Conservation (phyloP, 37 sponge, comb jelly and placozoan species). For the Cliona cf. orientalis region DNA sequence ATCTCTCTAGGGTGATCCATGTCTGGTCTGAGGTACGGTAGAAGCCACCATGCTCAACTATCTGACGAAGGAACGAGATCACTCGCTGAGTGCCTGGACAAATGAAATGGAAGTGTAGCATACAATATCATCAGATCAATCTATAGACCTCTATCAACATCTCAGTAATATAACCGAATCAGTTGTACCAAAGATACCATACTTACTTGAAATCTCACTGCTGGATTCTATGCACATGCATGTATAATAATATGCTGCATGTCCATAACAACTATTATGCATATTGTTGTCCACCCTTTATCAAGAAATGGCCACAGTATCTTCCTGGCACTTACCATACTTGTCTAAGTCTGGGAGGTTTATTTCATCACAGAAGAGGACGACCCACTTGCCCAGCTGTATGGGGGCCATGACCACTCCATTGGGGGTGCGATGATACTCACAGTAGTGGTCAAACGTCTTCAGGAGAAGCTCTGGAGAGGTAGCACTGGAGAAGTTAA, state of each 20-base stretch:
- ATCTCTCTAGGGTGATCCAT: constrained; percentile 89
- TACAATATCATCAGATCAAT: neutral
- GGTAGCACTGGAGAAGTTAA: constrained; percentile 98
- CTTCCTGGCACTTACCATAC: constrained; percentile 83
- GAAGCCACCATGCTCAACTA: constrained; percentile 97
- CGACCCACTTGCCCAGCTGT: constrained; percentile 98
- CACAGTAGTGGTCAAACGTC: constrained; percentile 99
- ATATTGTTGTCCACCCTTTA: too few species aligned
- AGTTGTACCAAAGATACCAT: too few species aligned
- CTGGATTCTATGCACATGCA: too few species aligned
- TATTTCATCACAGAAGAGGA: constrained; percentile 99
- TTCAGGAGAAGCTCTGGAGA: constrained; percentile 96
- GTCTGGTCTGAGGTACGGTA: constrained; percentile 92
- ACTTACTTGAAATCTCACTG: too few species aligned
- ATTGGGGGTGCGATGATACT: constrained; percentile 95
- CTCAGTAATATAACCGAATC: too few species aligned
- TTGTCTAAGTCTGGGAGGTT: constrained; percentile 94
- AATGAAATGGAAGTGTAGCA: neutral
- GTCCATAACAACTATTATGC: too few species aligned
- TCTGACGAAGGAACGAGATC: constrained; percentile 96
- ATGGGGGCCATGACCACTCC: constrained; percentile 96
- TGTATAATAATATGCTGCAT: too few species aligned
- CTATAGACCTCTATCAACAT: too few species aligned
- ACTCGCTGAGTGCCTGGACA: constrained; percentile 97
- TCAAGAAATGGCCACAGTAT: too few species aligned